Evolutionary conservation across 2,888 invertebrate genomes (phyloP), one percentile per base, ranked within the genome.

Genomic region (Dasypolia templi): DNA sequence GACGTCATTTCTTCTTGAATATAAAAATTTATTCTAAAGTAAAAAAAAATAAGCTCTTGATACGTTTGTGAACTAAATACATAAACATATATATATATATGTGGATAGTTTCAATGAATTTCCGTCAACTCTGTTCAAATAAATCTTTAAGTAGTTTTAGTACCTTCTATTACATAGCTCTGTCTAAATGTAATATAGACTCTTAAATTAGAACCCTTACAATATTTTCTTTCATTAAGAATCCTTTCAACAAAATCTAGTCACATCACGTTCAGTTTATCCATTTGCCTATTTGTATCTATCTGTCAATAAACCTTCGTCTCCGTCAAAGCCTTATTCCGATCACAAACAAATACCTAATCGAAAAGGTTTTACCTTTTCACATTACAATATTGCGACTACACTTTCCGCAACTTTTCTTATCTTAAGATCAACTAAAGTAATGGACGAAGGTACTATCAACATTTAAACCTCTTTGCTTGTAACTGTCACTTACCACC

Each of bases 241-340:
- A 39, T 11, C 59, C 77, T 72, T 46, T 5, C 7, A 42, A 32
- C 14, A 29, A 59, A 39, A 49, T 35, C 58, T 42, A 83, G 51
- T 75, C 81, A 42, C 9, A 58, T 79, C 81, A 79, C 81, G 83
- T 83, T 53, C 17, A 64, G 19, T 55, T 59, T 22, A 66, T 63
- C 32, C 42, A 67, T 70, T 77, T 67, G 63, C 55, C 66, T 83
- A 67, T 70, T 22, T 55, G n/a, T 63, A 61, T 53, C 49, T 67
- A 46, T 82, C 49, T 35, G 14, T 66, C 64, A 70, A 83, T 82
- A 83, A 74, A 9, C 73, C 83, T 73, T 80, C 73, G 3, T 65
- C 39, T 44, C 58, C 69, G 22, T 22, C 58, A 58, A 72, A 77
- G 78, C 53, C 44, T 80, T 82, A 80, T 77, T 82, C 82, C 1